A percentile compares a stretch with the other conserved stretches of the same genome.
phyloP scores from a whole-genome alignment of 2,113 vertebrate species.

The Oncorhynchus tshawytscha region DNA sequence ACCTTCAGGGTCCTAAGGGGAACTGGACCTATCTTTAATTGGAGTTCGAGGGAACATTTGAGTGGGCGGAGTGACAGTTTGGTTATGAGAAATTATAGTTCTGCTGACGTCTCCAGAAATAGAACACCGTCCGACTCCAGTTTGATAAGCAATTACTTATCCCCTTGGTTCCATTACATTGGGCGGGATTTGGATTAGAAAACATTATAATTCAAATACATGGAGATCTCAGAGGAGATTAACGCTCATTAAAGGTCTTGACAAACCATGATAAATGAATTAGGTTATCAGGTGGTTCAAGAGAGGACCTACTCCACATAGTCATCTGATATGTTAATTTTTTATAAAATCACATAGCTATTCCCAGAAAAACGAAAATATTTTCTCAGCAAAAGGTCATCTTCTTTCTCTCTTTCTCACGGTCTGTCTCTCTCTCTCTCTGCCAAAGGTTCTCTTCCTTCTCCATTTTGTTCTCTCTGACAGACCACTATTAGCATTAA shows the following conservation, averaged over 20 bases:
- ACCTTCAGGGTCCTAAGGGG: not conserved
- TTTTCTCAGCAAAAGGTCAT: too few species aligned
- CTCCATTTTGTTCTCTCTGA: not conserved
- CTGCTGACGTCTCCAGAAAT: conserved; percentile 55
- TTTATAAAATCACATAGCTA: too few species aligned
- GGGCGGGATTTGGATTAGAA: conserved; percentile 51
- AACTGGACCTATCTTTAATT: conserved; percentile 47
- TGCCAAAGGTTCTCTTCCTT: not conserved
- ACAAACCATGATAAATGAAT: conserved; percentile 10
- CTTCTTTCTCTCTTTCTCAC: conserved; percentile 5
- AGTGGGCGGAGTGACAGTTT: conserved; percentile 41
- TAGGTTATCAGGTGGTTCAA: conserved; percentile 1
- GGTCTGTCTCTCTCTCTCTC: not conserved
- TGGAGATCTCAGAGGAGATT: conserved; percentile 47
- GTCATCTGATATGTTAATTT: too few species aligned
- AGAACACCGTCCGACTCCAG: conserved; percentile 37
- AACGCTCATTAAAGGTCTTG: conserved; percentile 20
- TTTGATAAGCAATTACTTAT: conserved; percentile 53
- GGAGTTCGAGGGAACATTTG: conserved; percentile 41
- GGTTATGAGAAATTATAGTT: conserved; percentile 64
- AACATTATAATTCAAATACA: conserved; percentile 44
- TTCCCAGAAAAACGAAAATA: too few species aligned
- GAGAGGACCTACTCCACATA: too few species aligned
- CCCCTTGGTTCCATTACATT: conserved; percentile 46
- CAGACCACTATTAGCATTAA: not conserved